Conservation (phyloP, 1,140 invertebrate genomes). For the Leptinotarsa lineolata region DNA sequence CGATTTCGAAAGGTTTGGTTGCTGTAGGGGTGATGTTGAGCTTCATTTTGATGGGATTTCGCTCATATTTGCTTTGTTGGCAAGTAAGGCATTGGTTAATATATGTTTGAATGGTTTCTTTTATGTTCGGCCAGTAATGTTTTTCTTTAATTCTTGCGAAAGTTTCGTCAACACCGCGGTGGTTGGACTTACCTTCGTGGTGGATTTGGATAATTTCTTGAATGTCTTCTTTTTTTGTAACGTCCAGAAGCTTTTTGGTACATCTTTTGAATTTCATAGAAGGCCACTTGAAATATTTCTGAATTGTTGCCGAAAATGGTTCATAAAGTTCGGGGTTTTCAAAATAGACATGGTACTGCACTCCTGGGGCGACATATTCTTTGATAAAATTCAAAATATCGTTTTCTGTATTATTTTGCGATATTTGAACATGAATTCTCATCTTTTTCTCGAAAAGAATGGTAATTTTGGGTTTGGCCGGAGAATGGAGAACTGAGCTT, state of each 20-base stretch:
- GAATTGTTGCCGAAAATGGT: constrained; percentile 4
- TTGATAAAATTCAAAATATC: constrained; percentile 28
- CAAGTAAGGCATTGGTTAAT: too few relatives aligned
- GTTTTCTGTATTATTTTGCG: constrained; percentile 21
- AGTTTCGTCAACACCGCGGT: constrained; percentile 10
- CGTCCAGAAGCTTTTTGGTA: constrained; percentile 9
- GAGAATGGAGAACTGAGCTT: constrained; percentile 24
- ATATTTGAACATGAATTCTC: constrained; percentile 22
- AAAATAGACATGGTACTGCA: constrained; percentile 26
- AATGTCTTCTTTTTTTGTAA: constrained; percentile 20
- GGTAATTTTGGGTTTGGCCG: constrained; percentile 13
- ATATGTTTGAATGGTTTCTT: too few relatives aligned
- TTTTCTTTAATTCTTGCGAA: constrained; percentile 16
- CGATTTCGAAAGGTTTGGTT: constrained; percentile 26
- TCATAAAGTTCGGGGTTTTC: constrained; percentile 27
- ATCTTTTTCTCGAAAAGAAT: too few relatives aligned
- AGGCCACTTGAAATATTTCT: constrained; percentile 16
- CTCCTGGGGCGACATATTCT: too few relatives aligned
- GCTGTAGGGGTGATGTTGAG: too few relatives aligned
- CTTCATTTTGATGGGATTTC: too few relatives aligned
- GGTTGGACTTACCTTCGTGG: constrained; percentile 13
- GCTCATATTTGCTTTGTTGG: too few relatives aligned
- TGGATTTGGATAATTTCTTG: constrained; percentile 18
- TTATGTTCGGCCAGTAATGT: constrained; percentile 30
- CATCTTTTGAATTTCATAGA: constrained; percentile 28